Conservation (phyloP, 1,140 invertebrate genomes). For the Notospermus geniculatus region DNA sequence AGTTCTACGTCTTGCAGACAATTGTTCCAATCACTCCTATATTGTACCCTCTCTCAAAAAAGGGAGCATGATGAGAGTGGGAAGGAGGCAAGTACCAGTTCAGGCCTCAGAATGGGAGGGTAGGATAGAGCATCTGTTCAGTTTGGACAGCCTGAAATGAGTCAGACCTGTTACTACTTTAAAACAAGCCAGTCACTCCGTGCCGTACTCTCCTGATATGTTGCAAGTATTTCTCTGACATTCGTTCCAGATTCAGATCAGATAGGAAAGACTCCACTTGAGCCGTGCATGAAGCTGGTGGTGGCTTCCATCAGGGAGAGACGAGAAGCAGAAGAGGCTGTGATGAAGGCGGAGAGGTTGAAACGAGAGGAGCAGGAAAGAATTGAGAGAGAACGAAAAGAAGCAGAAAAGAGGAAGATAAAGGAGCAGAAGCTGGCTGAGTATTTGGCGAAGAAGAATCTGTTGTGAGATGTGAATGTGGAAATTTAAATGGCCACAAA, state of each 20-base stretch:
- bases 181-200: no score
- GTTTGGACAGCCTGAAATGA: no score
- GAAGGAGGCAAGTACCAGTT: no score
- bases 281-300: slow-evolving; percentile 37
- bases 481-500: no score
- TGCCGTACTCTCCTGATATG: background rate
- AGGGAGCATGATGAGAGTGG: no score
- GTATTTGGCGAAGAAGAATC: background rate
- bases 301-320: slow-evolving; percentile 31
- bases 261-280: slow-evolving; percentile 40
- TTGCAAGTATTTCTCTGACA: slow-evolving; percentile 9
- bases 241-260: slow-evolving; percentile 33
- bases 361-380: background rate
- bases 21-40: no score
- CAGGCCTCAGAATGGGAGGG: no score
- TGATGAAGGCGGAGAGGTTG: background rate
- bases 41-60: no score
- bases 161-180: no score
- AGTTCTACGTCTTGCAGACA: no score
- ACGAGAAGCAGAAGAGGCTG: slow-evolving; percentile 26
- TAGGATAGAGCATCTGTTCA: no score
- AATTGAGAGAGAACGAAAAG: background rate
- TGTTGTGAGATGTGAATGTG: no score
- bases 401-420: background rate
- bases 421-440: background rate